Conservation (phyloP, 2,888 invertebrate species). For the Dastarcus helophoroides region DNA sequence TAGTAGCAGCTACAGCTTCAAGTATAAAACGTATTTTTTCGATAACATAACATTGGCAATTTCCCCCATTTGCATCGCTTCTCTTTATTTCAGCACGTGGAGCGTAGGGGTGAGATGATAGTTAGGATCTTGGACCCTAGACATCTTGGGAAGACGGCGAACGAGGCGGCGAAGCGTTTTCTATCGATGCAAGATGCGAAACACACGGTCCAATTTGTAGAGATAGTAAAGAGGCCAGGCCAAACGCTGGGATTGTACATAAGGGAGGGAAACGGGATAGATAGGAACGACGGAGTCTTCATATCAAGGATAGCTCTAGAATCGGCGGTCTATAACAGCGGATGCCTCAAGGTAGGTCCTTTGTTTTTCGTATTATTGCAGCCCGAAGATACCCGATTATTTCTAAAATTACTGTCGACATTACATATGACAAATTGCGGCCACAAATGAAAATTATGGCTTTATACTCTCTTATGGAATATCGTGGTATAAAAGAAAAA, state of each 20-base stretch:
- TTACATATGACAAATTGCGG: too few relatives aligned
- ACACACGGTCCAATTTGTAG: constrained; percentile 75
- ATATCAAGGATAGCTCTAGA: constrained; percentile 93
- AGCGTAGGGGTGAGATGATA: constrained; percentile 89
- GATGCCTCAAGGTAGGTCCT: constrained; percentile 67
- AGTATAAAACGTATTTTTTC: too few relatives aligned
- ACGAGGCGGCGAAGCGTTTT: constrained; percentile 80
- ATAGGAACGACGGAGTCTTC: constrained; percentile 92
- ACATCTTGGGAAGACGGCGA: constrained; percentile 75
- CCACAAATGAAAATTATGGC: too few relatives aligned
- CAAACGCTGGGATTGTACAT: constrained; percentile 97
- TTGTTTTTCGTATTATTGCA: neutral
- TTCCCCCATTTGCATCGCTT: too few relatives aligned
- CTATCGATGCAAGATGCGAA: constrained; percentile 60
- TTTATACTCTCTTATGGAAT: too few relatives aligned
- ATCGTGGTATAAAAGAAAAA: too few relatives aligned
- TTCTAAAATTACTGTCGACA: too few relatives aligned
- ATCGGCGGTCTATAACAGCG: constrained; percentile 94
- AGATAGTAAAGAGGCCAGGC: constrained; percentile 97
- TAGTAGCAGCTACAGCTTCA: too few relatives aligned
- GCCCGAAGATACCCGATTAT: too few relatives aligned
- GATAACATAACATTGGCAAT: too few relatives aligned
- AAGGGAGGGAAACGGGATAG: constrained; percentile 97
- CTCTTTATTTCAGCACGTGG: constrained; percentile 46
- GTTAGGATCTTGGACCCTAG: constrained; percentile 81